phyloP scores from a whole-genome alignment of 2,797 vertebrate genomes.

The Odontamblyopus lacepedii region DNA sequence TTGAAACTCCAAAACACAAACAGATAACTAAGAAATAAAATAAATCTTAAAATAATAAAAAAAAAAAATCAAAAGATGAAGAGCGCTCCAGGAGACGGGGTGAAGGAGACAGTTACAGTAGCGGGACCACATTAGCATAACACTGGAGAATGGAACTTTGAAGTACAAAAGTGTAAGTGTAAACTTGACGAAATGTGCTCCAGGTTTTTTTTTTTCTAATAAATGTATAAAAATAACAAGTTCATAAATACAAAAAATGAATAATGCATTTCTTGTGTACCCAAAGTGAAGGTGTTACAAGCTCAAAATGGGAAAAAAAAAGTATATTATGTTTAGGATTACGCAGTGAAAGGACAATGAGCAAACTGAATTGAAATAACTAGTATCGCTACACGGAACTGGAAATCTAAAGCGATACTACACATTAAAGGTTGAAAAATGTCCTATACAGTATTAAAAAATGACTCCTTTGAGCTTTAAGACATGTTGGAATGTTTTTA shows the following conservation, averaged over 20 bases:
- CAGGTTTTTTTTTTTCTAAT: neutral
- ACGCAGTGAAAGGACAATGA: too few relatives aligned
- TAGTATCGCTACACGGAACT: too few relatives aligned
- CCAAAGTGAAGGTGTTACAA: neutral
- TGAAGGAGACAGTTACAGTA: conserved; percentile 41
- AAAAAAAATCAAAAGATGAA: conserved; percentile 4
- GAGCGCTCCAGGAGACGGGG: conserved; percentile 28
- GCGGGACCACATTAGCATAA: conserved; percentile 62
- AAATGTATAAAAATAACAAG: neutral
- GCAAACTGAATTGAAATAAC: too few relatives aligned
- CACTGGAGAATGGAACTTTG: conserved; percentile 33
- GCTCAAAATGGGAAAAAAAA: neutral
- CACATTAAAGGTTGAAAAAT: too few relatives aligned
- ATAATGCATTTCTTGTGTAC: conserved; percentile 43
- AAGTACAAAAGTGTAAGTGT: neutral
- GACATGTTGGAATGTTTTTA: too few relatives aligned
- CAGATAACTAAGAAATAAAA: neutral
- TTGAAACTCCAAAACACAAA: neutral
- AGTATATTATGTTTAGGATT: neutral
- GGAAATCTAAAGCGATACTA: too few relatives aligned
- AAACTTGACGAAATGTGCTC: conserved; percentile 26
- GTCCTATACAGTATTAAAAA: too few relatives aligned
- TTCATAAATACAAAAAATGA: conserved; percentile 51
- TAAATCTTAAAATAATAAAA: neutral
- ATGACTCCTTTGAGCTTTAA: too few relatives aligned